These are phyloP conservation scores for Toxotes chatareus DNA, from an alignment of 2,113 vertebrate genomes.

Conservation along the genomic window DNA sequence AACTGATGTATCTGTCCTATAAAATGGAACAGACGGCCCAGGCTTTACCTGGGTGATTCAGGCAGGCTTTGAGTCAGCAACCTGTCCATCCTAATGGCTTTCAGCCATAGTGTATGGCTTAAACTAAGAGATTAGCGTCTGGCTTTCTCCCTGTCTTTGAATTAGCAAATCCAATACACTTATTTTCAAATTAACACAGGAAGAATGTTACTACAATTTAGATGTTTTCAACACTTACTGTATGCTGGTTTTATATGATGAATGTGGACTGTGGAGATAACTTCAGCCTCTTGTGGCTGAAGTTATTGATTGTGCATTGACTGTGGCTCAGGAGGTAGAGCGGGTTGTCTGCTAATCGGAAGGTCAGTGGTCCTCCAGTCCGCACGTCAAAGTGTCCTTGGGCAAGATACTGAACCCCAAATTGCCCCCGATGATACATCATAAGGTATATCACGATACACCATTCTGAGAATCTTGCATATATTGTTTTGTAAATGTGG, in stretches of 20 bases:
- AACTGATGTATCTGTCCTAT: constrained; percentile 58
- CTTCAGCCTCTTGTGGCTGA: too few relatives aligned
- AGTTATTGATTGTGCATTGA: too few relatives aligned
- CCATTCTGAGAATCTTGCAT: too few relatives aligned
- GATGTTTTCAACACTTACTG: neutral
- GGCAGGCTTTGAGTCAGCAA: constrained; percentile 57
- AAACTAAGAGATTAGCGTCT: constrained; percentile 4
- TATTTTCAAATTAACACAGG: neutral
- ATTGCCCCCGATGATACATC: too few relatives aligned
- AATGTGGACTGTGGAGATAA: too few relatives aligned
- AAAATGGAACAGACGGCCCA: constrained; percentile 53
- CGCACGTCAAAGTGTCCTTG: too few relatives aligned
- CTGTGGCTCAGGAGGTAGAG: too few relatives aligned
- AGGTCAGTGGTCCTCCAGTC: too few relatives aligned
- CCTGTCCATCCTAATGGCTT: constrained; percentile 57
- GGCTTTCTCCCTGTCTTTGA: neutral
- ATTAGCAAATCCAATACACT: constrained; percentile 8
- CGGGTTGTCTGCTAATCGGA: too few relatives aligned
- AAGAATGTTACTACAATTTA: neutral
- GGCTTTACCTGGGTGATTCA: constrained; percentile 65
- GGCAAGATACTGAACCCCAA: too few relatives aligned
- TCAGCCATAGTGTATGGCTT: constrained; percentile 16
- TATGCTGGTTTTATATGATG: neutral
- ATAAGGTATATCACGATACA: too few relatives aligned
- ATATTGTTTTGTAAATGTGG: too few relatives aligned